phyloP scores from a whole-genome alignment of 2,888 invertebrate genomes.

The Caenorhabditis afra region DNA sequence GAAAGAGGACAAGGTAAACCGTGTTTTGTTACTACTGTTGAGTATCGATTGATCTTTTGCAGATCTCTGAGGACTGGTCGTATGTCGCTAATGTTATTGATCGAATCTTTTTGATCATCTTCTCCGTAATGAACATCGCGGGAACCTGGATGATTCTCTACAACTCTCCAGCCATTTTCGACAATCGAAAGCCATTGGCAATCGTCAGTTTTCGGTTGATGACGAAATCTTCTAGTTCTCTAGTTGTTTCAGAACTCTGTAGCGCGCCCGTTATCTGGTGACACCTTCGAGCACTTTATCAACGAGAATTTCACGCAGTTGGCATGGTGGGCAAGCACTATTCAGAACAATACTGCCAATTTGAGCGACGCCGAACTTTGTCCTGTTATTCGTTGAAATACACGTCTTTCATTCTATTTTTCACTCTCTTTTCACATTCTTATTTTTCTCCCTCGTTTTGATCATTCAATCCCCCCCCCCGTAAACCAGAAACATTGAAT shows the following conservation, averaged over 20 bases:
- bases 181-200: constrained; percentile 70
- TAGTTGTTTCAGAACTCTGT: constrained; percentile 54
- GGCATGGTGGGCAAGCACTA: constrained; percentile 66
- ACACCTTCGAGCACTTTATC: constrained; percentile 69
- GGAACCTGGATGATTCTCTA: constrained; percentile 76
- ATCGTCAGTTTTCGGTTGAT: constrained; percentile 43
- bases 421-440: constrained; percentile 1
- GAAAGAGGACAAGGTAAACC: constrained; percentile 75
- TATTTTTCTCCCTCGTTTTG: too few species aligned
- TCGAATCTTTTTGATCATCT: constrained; percentile 77
- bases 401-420: constrained; percentile 32
- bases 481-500: too few species aligned
- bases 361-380: constrained; percentile 38
- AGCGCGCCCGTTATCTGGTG: constrained; percentile 64
- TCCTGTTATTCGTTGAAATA: constrained; percentile 33
- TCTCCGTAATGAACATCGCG: constrained; percentile 72
- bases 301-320: constrained; percentile 69
- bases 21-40: not conserved
- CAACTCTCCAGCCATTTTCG: constrained; percentile 74
- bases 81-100: constrained; percentile 80
- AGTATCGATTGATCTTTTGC: too few species aligned
- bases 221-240: not conserved
- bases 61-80: constrained; percentile 80
- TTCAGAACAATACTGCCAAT: constrained; percentile 48
- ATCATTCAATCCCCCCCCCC: too few species aligned